These are phyloP conservation scores for Chirona hameri DNA, from an alignment of 2,888 invertebrate genomes.

Conservation along the genomic window DNA sequence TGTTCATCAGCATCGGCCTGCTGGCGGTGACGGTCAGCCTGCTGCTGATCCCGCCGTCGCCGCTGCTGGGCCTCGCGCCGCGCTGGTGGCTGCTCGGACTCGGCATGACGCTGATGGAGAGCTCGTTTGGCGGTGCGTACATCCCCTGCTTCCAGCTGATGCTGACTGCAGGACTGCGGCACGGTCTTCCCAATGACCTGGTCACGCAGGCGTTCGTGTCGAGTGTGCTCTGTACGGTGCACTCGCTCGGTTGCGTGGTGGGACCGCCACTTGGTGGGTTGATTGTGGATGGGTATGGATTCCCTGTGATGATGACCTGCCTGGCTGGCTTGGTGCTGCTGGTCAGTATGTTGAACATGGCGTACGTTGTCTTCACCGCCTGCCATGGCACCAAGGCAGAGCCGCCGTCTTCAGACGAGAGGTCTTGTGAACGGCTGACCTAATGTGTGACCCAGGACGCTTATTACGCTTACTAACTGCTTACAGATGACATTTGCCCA, in stretches of 20 bases:
- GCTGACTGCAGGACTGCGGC: too few relatives aligned
- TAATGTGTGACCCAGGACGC: too few relatives aligned
- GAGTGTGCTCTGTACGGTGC: neutral
- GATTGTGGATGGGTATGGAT: neutral
- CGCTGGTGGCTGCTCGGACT: neutral
- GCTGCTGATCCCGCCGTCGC: neutral
- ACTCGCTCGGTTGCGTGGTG: neutral
- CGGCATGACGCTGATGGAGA: neutral
- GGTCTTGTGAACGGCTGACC: too few relatives aligned
- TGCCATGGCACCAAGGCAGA: too few relatives aligned
- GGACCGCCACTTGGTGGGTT: neutral
- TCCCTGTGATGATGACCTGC: neutral
- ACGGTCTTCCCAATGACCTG: too few relatives aligned
- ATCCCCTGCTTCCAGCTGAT: too few relatives aligned
- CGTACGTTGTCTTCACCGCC: too few relatives aligned
- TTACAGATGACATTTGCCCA: too few relatives aligned
- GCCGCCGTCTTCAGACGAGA: too few relatives aligned
- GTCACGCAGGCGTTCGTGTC: neutral
- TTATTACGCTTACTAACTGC: too few relatives aligned
- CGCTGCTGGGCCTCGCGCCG: slow-evolving; percentile 4
- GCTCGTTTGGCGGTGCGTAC: neutral
- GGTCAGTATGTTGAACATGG: neutral
- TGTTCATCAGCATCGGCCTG: neutral
- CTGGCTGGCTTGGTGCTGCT: neutral
- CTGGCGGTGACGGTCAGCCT: neutral